These are phyloP conservation scores for Puma concolor DNA, from an alignment of 2,113 vertebrate genomes.

Conservation along the genomic window DNA sequence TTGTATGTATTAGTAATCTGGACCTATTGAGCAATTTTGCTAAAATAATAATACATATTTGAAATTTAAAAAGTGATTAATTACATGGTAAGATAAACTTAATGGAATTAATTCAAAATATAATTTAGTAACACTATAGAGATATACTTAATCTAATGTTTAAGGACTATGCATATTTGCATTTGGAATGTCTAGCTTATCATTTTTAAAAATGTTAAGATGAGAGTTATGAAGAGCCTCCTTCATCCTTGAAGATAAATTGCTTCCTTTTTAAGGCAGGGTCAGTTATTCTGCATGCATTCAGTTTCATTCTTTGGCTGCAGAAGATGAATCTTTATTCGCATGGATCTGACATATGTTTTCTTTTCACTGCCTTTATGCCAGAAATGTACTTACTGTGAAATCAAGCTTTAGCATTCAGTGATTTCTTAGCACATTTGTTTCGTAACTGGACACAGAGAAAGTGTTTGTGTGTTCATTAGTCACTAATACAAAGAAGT, in stretches of 20 bases:
- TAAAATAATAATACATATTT: neutral
- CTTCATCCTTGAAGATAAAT: neutral
- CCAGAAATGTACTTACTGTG: neutral
- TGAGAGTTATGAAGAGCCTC: neutral
- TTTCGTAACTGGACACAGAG: neutral
- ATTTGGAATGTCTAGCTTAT: neutral
- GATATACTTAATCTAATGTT: neutral
- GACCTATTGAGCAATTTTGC: neutral
- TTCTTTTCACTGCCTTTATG: neutral
- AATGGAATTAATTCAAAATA: neutral
- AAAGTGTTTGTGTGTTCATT: neutral
- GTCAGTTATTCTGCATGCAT: neutral
- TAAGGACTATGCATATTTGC: neutral
- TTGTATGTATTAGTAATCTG: neutral
- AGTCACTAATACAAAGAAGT: neutral
- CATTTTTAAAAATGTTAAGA: neutral
- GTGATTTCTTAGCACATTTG: neutral
- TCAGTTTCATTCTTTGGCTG: neutral
- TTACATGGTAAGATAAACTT: neutral
- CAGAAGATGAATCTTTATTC: neutral
- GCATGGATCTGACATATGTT: neutral
- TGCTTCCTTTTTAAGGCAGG: neutral
- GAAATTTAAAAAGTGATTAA: neutral
- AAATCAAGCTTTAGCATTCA: neutral
- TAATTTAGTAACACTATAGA: neutral